These are phyloP conservation scores for Drosophila kuntzei DNA, from an alignment of 2,888 invertebrate genomes.

Conservation along the genomic window DNA sequence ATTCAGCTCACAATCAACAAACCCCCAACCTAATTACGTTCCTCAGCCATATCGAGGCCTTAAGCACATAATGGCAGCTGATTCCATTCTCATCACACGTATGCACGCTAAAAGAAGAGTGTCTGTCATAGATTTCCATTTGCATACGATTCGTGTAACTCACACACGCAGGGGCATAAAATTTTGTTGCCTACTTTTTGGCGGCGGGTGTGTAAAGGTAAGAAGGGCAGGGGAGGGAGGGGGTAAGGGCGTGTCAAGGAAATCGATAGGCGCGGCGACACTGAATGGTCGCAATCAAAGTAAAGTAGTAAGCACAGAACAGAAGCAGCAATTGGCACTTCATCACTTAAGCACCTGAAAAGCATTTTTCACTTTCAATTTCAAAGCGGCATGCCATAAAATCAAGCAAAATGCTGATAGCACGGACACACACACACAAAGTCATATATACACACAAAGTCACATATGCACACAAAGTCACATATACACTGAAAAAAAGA, in stretches of 20 bases:
- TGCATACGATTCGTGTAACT: constrained; percentile 60
- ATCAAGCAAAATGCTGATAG: constrained; percentile 72
- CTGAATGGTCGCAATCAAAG: constrained; percentile 67
- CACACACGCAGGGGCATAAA: constrained; percentile 65
- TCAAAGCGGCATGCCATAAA: constrained; percentile 70
- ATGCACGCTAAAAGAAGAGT: constrained; percentile 18
- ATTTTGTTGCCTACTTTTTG: constrained; percentile 70
- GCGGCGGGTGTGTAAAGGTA: not conserved
- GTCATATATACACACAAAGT: constrained; percentile 14
- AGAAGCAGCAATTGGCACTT: constrained; percentile 72
- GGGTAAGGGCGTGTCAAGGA: constrained; percentile 27
- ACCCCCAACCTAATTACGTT: constrained; percentile 38
- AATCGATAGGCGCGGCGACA: constrained; percentile 64
- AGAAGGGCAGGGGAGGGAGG: not conserved
- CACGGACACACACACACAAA: constrained; percentile 33
- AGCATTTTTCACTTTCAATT: constrained; percentile 83
- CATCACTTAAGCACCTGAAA: constrained; percentile 80
- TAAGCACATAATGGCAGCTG: constrained; percentile 54
- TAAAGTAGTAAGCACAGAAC: constrained; percentile 36
- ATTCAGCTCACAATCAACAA: constrained; percentile 14
- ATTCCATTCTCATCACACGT: constrained; percentile 56
- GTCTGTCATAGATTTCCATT: constrained; percentile 52
- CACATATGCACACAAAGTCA: too few species aligned
- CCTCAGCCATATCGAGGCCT: constrained; percentile 11
- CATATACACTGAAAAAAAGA: too few species aligned